Evolutionary conservation across 64 coral and sea anemone genomes (phyloP).

Genomic region (Pocillopora verrucosa): DNA sequence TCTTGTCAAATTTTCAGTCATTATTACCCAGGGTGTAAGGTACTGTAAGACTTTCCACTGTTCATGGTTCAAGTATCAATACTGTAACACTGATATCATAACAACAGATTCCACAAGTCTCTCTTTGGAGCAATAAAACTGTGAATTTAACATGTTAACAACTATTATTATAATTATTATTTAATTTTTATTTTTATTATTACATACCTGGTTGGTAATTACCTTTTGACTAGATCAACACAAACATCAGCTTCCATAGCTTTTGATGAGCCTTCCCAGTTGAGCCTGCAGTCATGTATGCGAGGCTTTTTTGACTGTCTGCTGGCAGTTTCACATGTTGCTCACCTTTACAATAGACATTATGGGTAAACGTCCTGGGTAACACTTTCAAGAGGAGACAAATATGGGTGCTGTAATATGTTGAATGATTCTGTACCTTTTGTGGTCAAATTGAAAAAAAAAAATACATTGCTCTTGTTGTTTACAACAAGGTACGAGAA

Average conservation of each 20-base stretch:
- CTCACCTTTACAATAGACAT: background rate
- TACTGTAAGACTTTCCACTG: no score
- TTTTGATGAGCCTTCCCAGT: conserved; percentile 30
- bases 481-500: no score
- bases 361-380: conserved; percentile 21
- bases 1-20: conserved; percentile 12
- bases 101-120: background rate
- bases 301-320: background rate
- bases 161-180: background rate
- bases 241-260: conserved; percentile 53
- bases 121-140: background rate
- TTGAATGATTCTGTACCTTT: background rate
- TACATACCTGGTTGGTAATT: no score
- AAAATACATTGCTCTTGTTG: background rate
- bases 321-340: conserved; percentile 32
- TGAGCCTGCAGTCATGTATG: conserved; percentile 31
- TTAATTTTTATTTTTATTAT: background rate
- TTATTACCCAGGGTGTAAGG: conserved; percentile 12
- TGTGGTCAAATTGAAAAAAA: background rate
- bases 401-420: background rate
- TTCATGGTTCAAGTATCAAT: background rate
- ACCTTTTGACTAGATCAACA: conserved; percentile 20
- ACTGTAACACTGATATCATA: conserved; percentile 27
- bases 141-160: background rate
- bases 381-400: conserved; percentile 21